Evolutionary conservation across 2,797 vertebrate species (phyloP).

Genomic region (Macroramphosus scolopax): DNA sequence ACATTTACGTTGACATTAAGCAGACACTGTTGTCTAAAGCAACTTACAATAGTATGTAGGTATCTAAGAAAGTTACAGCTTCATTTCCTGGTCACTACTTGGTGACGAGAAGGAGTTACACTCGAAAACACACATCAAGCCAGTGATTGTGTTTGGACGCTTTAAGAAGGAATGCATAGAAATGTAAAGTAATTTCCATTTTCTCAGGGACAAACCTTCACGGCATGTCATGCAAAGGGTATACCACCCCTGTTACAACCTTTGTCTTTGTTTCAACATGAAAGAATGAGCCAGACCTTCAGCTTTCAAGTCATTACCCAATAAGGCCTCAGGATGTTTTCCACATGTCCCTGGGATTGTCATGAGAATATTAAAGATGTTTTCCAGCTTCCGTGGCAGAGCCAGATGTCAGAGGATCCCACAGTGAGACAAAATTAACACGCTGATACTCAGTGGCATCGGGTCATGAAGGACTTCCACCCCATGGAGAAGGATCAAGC

Average conservation of each 20-base stretch:
- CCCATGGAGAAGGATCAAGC: constrained; percentile 64
- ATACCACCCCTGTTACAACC: constrained; percentile 58
- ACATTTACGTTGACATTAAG: too few species aligned
- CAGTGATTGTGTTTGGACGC: constrained; percentile 12
- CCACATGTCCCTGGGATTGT: constrained; percentile 89
- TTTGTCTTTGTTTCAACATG: constrained; percentile 71
- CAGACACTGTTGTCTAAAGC: too few species aligned
- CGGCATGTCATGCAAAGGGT: constrained; percentile 50
- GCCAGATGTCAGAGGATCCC: constrained; percentile 89
- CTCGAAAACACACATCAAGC: constrained; percentile 6
- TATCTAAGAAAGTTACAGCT: too few species aligned
- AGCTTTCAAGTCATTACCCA: constrained; percentile 81
- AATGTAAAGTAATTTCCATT: too few species aligned
- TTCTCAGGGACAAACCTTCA: constrained; percentile 21
- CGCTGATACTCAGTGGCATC: constrained; percentile 75
- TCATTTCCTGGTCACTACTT: too few species aligned
- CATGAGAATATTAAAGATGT: constrained; percentile 92
- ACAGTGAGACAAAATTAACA: constrained; percentile 85
- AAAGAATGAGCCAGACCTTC: constrained; percentile 78
- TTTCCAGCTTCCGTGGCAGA: constrained; percentile 89
- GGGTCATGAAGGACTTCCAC: constrained; percentile 69
- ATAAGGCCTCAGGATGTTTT: constrained; percentile 91
- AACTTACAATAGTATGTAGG: too few species aligned
- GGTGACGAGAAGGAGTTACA: too few species aligned
- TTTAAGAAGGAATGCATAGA: not conserved